Base-by-base conservation (phyloP, 2,888 invertebrate genomes). In the Phalangium opilio region DNA sequence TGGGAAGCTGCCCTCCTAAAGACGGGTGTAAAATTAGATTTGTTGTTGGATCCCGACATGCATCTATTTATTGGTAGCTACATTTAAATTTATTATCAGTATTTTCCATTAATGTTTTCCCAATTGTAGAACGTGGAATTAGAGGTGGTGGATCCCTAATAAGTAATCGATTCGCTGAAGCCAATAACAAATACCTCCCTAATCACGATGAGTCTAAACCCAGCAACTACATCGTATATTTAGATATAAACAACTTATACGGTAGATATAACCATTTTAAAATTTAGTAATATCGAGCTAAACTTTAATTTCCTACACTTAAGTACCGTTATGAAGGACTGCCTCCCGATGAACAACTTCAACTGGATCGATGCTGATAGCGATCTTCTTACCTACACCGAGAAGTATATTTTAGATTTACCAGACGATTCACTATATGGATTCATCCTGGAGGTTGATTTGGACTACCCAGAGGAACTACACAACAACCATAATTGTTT, bases 11-110 rank as follows among this genome's bases (percentile, higher is more conserved):
- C 42, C 43, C 8, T 60, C 3, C 55, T 52, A 38, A 51, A 48
- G 43, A 50, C 51, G 0, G 43, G 43, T 18, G 50, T 52, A 14
- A 34, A 47, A 33, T 41, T 57, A 2, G 55, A 59, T 41, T 41
- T 57, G 12, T 40, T 60, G 7, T 52, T 51, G n/a, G 56, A 57
- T 47, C 47, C 50, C 10, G 55, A 58, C 34, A 53, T 52, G 54
- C 43, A 53, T 15, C 27, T 54, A 7, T 56, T 57, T 17, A 20
- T 54, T 15, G 51, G 27, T 27, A 27, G 27, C 8, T 27, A 7
- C 27, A 27, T 27, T 27, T 27, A 27, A 7, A 27, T 27, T 27
- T 27, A 27, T 27, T 27, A 7, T 27, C 8, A 27, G 8, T 27
- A 27, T 8, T 27, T 27, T 4, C 4, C 27, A 27, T 27, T 27